These are phyloP conservation scores for Parambassis ranga DNA, from an alignment of 2,797 vertebrate species.

Conservation along the genomic window DNA sequence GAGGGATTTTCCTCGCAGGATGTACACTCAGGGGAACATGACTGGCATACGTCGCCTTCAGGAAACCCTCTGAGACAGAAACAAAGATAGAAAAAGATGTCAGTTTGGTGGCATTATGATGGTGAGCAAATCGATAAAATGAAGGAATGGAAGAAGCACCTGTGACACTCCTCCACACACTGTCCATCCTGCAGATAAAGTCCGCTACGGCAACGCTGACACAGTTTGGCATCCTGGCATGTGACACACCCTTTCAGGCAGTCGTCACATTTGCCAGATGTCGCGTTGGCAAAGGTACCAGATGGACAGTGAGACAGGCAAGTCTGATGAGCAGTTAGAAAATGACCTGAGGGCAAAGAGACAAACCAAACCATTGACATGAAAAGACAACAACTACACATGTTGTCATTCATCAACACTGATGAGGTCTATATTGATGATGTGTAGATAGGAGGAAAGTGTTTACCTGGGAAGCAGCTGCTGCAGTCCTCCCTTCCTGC, in stretches of 20 bases:
- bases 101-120: neutral
- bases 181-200: constrained; percentile 83
- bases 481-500: constrained; percentile 69
- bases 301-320: constrained; percentile 82
- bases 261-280: constrained; percentile 80
- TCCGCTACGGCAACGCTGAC: constrained; percentile 76
- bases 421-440: neutral
- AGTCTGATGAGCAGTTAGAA: constrained; percentile 59
- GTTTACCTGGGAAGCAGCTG: constrained; percentile 77
- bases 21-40: constrained; percentile 81
- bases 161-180: constrained; percentile 83
- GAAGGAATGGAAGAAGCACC: constrained; percentile 69
- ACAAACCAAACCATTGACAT: neutral
- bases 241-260: constrained; percentile 75
- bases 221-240: constrained; percentile 69
- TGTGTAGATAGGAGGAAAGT: neutral
- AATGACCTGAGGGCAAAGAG: constrained; percentile 35
- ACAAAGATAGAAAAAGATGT: neutral
- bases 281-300: constrained; percentile 77
- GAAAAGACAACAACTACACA: neutral
- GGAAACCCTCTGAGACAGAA: constrained; percentile 83
- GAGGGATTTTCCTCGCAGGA: constrained; percentile 79
- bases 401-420: neutral
- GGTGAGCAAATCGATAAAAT: neutral
- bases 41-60: constrained; percentile 59